Conservation (phyloP, 2,113 vertebrate species). For the Peucedramus taeniatus region DNA sequence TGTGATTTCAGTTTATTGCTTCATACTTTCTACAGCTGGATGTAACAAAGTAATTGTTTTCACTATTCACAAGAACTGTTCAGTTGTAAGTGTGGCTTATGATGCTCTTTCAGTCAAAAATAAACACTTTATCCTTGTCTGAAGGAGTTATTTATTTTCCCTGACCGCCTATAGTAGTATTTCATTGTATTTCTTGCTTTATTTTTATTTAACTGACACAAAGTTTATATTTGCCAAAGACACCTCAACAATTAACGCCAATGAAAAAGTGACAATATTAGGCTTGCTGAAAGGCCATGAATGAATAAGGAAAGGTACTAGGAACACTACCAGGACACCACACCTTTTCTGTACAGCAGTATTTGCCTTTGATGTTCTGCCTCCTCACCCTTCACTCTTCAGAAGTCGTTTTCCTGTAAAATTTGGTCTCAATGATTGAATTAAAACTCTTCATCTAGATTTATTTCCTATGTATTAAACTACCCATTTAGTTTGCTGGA, state of each 20-base stretch:
- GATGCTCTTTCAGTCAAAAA: not conserved
- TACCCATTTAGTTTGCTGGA: not conserved
- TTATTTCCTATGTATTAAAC: not conserved
- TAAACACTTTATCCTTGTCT: not conserved
- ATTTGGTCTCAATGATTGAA: not conserved
- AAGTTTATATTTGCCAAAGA: not conserved
- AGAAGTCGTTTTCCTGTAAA: not conserved
- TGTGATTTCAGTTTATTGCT: not conserved
- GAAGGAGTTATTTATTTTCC: not conserved
- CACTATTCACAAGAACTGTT: not conserved
- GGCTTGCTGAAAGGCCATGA: not conserved
- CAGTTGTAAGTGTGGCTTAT: not conserved
- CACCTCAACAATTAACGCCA: not conserved
- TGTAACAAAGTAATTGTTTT: not conserved
- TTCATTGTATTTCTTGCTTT: not conserved
- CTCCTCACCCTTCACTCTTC: not conserved
- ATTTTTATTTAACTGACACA: not conserved
- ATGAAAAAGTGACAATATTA: not conserved
- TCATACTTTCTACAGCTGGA: not conserved
- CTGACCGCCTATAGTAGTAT: not conserved
- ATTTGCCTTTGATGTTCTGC: rapidly evolving
- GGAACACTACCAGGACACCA: not conserved
- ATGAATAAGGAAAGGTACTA: not conserved
- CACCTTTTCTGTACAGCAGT: not conserved
- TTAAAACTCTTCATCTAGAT: not conserved